Base-by-base conservation (phyloP, 2,113 vertebrate genomes). In the Rhabdomys dilectus region DNA sequence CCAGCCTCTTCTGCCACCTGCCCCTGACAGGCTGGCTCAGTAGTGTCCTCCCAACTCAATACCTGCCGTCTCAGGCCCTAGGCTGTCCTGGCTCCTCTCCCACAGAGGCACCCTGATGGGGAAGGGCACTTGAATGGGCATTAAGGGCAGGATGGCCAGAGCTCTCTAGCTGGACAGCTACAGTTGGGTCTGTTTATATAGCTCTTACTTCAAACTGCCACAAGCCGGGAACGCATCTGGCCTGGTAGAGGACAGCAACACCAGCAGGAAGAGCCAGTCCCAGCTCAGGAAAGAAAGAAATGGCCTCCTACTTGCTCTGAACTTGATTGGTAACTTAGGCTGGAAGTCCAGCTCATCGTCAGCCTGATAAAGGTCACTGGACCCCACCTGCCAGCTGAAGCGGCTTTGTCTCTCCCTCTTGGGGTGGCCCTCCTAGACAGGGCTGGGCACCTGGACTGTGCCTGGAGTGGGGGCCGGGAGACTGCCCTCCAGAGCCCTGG, bases 111-210 rank as follows among this genome's bases (percentile, higher is more conserved):
- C 45, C 5, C 64, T 51, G 64, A 9, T 68, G 24, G 29, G 62
- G 84, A 64, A 73, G 36, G 36, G 34, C 34, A 36, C 11, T 70
- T 3, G 3, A 7, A 93, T 88, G 58, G 31, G 31, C 10, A 16
- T 21, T 39, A 4, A 13, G 26, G 66, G 24, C 3, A 45, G n/a
- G 45, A 87, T 15, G 26, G 42, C 73, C 45, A 34, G 77, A 34
- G 31, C 53, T 39, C 48, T 87, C 34, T 60, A 64, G 70, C 29
- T 26, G 2, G 8, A 24, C 82, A 6, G 24, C 42, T 0, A 5
- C 31, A 4, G 29, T 31, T 0, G 19, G 6, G 29, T 62, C 56
- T 62, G 39, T 15, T 29, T 16, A 0, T 9, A 11, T 31, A n/a
- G 0, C 0, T 51, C 73, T 60, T 17, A 21, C 42, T 16, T 66